These are phyloP conservation scores for Samia ricini DNA, from an alignment of 1,140 invertebrate genomes.

Conservation along the genomic window DNA sequence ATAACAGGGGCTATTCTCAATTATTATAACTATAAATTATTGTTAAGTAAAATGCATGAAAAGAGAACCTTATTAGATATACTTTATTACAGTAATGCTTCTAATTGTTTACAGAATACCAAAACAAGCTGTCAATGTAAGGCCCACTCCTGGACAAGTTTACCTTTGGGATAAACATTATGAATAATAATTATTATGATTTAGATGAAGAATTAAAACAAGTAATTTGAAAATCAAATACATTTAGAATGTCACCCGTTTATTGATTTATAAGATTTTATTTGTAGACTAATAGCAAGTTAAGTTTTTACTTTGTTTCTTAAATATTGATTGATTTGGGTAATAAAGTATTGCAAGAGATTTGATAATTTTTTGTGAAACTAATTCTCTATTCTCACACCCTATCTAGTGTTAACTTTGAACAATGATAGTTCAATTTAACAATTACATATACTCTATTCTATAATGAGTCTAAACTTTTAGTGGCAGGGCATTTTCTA, in stretches of 20 bases:
- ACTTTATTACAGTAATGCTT: neutral
- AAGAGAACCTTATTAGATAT: neutral
- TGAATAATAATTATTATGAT: slow-evolving; percentile 15
- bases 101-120: slow-evolving; percentile 43
- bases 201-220: neutral
- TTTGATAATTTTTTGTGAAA: too few species aligned
- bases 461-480: too few species aligned
- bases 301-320: too few species aligned
- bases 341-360: too few species aligned
- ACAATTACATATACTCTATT: too few species aligned
- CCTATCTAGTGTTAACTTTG: too few species aligned
- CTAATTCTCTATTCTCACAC: too few species aligned
- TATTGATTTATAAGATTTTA: neutral
- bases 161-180: slow-evolving; percentile 78
- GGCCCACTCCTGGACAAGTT: slow-evolving; percentile 77
- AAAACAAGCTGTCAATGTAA: slow-evolving; percentile 47
- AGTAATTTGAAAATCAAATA: slow-evolving; percentile 6
- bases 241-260: neutral
- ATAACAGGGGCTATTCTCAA: too few species aligned
- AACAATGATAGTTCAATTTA: too few species aligned
- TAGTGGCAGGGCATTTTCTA: too few species aligned
- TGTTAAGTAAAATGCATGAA: neutral
- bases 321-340: too few species aligned
- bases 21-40: too few species aligned
- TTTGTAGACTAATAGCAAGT: neutral